Conservation (phyloP, 2,888 invertebrate genomes). For the Metacarcinus magister region DNA sequence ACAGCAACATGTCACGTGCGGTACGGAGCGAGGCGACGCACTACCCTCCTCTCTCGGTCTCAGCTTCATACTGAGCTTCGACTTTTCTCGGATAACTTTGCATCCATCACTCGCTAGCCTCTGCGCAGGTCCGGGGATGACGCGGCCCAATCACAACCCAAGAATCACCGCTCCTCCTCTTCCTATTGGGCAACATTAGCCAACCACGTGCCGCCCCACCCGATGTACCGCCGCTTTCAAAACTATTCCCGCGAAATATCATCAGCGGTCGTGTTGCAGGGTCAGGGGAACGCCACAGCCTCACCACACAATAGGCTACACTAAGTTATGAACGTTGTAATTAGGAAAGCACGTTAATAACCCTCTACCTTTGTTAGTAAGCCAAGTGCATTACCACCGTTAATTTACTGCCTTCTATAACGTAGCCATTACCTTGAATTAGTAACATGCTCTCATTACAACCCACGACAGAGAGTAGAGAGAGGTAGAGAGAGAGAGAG, state of each 20-base stretch:
- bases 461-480: background rate
- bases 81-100: conserved; percentile 39
- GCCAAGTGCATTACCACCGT: background rate
- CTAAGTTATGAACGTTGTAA: background rate
- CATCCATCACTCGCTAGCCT: conserved; percentile 73
- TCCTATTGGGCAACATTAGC: conserved; percentile 55
- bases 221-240: background rate
- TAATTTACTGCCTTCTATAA: background rate
- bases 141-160: conserved; percentile 37
- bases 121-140: conserved; percentile 63
- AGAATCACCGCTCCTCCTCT: background rate
- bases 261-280: background rate
- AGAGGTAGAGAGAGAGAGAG: conserved; percentile 40
- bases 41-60: background rate
- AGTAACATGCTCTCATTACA: background rate
- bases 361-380: background rate
- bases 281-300: background rate
- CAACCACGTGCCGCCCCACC: conserved; percentile 36
- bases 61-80: background rate
- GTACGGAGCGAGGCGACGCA: background rate
- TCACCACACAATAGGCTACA: background rate
- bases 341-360: background rate
- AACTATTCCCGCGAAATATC: conserved; percentile 51
- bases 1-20: conserved; percentile 21
- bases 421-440: background rate